phyloP scores from a whole-genome alignment of 1,140 invertebrate species.

The Aphis gossypii region DNA sequence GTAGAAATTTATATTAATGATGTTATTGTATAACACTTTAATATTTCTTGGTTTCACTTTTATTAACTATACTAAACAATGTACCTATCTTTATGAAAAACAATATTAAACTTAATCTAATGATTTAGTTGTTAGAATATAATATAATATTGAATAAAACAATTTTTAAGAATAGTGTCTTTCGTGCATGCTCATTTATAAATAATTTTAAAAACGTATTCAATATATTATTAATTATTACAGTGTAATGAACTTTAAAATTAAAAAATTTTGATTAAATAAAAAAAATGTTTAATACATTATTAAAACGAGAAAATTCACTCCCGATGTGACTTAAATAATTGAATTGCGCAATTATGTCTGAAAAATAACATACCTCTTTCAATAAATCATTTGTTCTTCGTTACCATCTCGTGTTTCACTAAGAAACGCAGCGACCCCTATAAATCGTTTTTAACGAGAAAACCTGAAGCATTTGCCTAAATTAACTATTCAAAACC shows the following conservation, averaged over 20 bases:
- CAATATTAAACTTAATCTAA: too few species aligned
- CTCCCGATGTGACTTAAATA: background rate
- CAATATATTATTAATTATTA: too few species aligned
- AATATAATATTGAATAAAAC: too few species aligned
- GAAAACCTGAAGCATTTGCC: slow-evolving; percentile 33
- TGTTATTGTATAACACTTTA: too few species aligned
- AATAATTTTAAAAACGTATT: too few species aligned
- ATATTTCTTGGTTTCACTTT: too few species aligned
- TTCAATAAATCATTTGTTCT: slow-evolving; percentile 18
- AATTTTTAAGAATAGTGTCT: too few species aligned
- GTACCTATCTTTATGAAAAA: too few species aligned
- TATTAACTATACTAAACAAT: too few species aligned
- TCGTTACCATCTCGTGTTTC: slow-evolving; percentile 3
- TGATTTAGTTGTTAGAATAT: too few species aligned
- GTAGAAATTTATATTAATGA: too few species aligned
- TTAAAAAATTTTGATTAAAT: background rate
- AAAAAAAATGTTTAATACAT: background rate
- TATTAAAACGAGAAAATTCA: background rate
- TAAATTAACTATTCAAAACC: slow-evolving; percentile 43
- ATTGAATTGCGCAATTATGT: background rate
- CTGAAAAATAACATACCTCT: background rate
- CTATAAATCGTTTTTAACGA: slow-evolving; percentile 52
- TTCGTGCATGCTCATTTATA: too few species aligned
- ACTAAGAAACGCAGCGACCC: background rate
- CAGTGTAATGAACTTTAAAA: background rate